phyloP scores from a whole-genome alignment of 2,888 invertebrate species.

The Liodrosophila aerea region DNA sequence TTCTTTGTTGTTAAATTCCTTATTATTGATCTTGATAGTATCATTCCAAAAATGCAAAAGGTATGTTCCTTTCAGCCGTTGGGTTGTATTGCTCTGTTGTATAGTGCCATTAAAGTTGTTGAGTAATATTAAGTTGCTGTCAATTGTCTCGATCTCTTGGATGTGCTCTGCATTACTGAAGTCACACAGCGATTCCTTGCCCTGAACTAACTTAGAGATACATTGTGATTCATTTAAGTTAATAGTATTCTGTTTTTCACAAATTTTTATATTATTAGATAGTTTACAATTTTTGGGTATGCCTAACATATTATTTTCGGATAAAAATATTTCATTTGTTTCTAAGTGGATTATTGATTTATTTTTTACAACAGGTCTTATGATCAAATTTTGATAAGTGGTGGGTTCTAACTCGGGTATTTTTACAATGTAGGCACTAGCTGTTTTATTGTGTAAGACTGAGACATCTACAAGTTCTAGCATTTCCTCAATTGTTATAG shows the following conservation, averaged over 20 bases:
- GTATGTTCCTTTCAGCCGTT: conserved; percentile 5
- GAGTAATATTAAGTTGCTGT: conserved; percentile 1
- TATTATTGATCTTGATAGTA: conserved; percentile 1
- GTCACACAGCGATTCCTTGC: conserved; percentile 3
- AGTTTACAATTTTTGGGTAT: not conserved
- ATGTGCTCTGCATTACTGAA: not conserved
- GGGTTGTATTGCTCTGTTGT: not conserved
- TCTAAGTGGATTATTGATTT: conserved; percentile 1
- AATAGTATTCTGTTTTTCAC: conserved; percentile 1
- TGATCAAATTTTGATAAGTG: conserved; percentile 6
- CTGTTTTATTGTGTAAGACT: conserved; percentile 1
- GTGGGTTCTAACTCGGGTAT: conserved; percentile 1
- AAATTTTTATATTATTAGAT: conserved; percentile 1
- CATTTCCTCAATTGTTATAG: conserved; percentile 2
- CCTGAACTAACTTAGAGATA: conserved; percentile 8
- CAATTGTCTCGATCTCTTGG: not conserved
- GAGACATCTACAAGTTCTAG: conserved; percentile 7
- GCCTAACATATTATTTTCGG: not conserved
- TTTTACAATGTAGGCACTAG: conserved; percentile 7
- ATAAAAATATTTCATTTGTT: conserved; percentile 6
- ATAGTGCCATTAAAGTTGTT: conserved; percentile 11
- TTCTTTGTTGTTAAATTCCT: conserved; percentile 10
- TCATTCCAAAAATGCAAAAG: conserved; percentile 15
- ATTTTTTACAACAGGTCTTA: conserved; percentile 14
- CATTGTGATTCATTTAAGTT: conserved; percentile 1